Conservation (phyloP, 2,797 vertebrate genomes). For the Arctocebus calabarensis region DNA sequence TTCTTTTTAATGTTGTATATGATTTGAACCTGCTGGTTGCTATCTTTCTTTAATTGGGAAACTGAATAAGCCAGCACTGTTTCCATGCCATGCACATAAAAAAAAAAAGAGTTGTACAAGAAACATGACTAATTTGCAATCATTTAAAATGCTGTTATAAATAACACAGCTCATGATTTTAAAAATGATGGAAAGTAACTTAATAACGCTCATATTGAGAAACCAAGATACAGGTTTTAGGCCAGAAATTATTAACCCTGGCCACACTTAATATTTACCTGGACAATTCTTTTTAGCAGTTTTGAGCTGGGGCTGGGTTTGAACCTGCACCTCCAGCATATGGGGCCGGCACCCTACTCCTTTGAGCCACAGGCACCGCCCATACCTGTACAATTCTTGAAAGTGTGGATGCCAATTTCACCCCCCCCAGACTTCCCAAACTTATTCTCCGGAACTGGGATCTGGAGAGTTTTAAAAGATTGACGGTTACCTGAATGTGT, state of each 20-base stretch:
- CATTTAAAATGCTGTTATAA: slow-evolving; percentile 4
- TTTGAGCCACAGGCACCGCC: too few relatives aligned
- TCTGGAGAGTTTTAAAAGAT: neutral
- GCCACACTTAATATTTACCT: neutral
- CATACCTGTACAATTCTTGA: neutral
- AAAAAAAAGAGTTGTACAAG: neutral
- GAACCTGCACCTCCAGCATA: too few relatives aligned
- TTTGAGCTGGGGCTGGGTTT: too few relatives aligned
- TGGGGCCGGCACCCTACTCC: too few relatives aligned
- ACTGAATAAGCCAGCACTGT: neutral
- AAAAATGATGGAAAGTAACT: neutral
- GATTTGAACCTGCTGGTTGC: neutral
- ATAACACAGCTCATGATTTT: neutral
- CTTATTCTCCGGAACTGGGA: neutral
- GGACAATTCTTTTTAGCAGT: neutral
- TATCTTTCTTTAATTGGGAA: slow-evolving; percentile 30
- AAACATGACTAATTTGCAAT: slow-evolving; percentile 33
- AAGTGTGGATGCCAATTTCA: neutral
- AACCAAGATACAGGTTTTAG: neutral
- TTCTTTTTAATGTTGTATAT: neutral
- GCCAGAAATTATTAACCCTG: slow-evolving; percentile 15
- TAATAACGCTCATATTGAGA: neutral
- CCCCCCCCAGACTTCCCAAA: neutral
- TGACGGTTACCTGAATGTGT: rapidly evolving
- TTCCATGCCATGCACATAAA: neutral